Conservation (phyloP, 2,888 invertebrate genomes). For the Lasiommata megera region DNA sequence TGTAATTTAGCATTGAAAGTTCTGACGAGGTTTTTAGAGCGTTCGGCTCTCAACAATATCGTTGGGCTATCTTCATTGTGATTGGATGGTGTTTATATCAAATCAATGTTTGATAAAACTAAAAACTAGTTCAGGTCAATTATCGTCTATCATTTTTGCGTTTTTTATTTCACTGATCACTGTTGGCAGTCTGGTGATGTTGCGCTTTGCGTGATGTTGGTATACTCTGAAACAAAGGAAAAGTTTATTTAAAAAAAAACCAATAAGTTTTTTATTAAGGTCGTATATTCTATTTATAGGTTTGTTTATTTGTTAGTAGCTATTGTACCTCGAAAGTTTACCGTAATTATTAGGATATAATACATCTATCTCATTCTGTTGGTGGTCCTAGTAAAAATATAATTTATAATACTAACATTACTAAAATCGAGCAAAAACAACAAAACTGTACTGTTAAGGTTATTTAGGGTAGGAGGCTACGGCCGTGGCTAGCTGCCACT, state of each 20-base stretch:
- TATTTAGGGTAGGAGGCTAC: no score
- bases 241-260: background rate
- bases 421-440: no score
- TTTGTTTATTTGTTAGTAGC: no score
- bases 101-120: slow-evolving; percentile 5
- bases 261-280: no score
- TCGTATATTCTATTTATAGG: no score
- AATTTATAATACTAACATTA: no score
- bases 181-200: background rate
- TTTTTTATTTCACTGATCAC: slow-evolving; percentile 15
- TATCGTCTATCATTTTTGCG: slow-evolving; percentile 56
- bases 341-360: no score
- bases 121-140: slow-evolving; percentile 45
- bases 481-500: no score
- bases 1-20: slow-evolving; percentile 92
- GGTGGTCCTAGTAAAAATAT: no score
- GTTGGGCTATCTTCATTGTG: slow-evolving; percentile 28
- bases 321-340: no score
- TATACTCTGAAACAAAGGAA: slow-evolving; percentile 48
- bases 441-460: no score
- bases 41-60: slow-evolving; percentile 46
- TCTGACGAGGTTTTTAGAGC: slow-evolving; percentile 59
- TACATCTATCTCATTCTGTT: no score
- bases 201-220: slow-evolving; percentile 1
- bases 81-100: slow-evolving; percentile 12